Evolutionary conservation across 2,888 invertebrate genomes (phyloP).

Genomic region (Hymenopus coronatus): DNA sequence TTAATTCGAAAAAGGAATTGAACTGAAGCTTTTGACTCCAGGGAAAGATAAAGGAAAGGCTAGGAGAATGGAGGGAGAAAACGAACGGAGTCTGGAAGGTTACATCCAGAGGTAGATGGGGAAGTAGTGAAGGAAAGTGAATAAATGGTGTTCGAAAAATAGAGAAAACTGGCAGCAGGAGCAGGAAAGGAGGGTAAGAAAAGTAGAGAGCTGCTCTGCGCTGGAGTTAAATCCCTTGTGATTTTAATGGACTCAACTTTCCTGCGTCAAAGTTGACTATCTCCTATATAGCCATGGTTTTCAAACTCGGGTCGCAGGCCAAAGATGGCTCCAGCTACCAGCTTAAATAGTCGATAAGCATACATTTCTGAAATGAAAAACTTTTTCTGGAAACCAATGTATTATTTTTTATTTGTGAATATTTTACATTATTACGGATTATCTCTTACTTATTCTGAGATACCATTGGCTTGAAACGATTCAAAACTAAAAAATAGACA

Average conservation of each 20-base stretch:
- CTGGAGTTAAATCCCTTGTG: neutral
- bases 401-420: too few relatives aligned
- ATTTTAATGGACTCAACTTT: neutral
- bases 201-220: neutral
- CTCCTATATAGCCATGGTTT: neutral
- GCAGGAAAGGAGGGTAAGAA: neutral
- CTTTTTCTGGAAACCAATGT: too few relatives aligned
- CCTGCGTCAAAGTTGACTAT: neutral
- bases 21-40: conserved; percentile 17
- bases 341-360: too few relatives aligned
- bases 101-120: neutral
- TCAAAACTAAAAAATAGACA: too few relatives aligned
- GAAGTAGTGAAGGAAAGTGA: neutral
- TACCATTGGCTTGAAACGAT: too few relatives aligned
- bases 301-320: neutral
- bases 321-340: neutral
- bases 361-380: too few relatives aligned
- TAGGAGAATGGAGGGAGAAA: neutral
- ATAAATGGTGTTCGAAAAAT: neutral
- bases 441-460: too few relatives aligned
- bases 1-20: conserved; percentile 31
- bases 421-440: too few relatives aligned
- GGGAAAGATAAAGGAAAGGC: conserved; percentile 9
- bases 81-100: neutral
- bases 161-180: neutral